A percentile compares a stretch with the other conserved stretches of the same genome.
Conservation (phyloP, 2,888 invertebrate genomes). For the Leucophenga maculata region DNA sequence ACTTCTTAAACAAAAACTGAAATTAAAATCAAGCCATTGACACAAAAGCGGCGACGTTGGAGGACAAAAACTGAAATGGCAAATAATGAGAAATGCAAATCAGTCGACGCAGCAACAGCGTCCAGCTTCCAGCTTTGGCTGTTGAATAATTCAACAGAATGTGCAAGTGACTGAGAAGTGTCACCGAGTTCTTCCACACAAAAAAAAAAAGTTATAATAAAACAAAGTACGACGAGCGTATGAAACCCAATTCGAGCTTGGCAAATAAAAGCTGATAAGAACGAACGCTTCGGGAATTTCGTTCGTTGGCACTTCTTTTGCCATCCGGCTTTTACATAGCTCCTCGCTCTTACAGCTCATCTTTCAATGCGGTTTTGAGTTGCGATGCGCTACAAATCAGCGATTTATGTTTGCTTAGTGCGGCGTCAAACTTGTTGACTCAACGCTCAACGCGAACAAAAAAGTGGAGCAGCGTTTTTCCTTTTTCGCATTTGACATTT, state of each 20-base stretch:
- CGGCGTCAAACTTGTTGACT: no score
- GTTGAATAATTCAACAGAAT: constrained; percentile 60
- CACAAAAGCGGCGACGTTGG: not conserved
- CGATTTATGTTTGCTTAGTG: no score
- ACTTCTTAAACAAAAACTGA: not conserved
- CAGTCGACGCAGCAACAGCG: constrained; percentile 29
- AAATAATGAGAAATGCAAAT: constrained; percentile 49
- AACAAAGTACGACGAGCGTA: no score
- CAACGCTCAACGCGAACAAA: no score
- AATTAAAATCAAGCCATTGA: not conserved
- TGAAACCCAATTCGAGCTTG: constrained; percentile 11
- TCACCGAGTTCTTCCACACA: not conserved
- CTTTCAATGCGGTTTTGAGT: constrained; percentile 2
- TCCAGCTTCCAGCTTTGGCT: constrained; percentile 31
- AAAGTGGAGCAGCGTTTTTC: no score
- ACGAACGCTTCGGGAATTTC: constrained; percentile 54
- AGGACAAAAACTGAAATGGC: constrained; percentile 28
- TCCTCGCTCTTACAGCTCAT: constrained; percentile 34
- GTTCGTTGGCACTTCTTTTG: constrained; percentile 47
- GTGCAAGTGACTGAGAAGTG: constrained; percentile 22
- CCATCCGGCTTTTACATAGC: constrained; percentile 46
- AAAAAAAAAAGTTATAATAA: constrained; percentile 19
- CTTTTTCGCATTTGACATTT: no score
- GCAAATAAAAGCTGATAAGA: constrained; percentile 54
- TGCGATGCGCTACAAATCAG: no score